Base-by-base conservation (phyloP, 2,888 invertebrate genomes). In the Mayetiola destructor region DNA sequence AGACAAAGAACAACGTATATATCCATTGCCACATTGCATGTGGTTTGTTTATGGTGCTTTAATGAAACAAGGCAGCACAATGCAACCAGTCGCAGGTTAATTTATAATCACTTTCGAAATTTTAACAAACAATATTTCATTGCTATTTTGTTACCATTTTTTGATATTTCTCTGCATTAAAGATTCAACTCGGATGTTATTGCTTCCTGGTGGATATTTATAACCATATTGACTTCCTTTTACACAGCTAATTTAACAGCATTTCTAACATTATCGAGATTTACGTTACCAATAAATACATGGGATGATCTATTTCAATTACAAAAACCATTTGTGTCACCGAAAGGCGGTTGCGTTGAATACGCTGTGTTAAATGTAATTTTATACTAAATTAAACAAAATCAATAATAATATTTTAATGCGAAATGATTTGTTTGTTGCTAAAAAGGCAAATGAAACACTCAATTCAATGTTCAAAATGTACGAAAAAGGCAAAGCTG, bases 181-280 rank as follows among this genome's bases (percentile, higher is more conserved):
- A 90, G 91, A 89, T 71, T 84, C 89, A 20, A 84, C 88, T 0
- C 77, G 91, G 56, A 74, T 91, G 36, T 75, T 90, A 9, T 90
- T 91, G 88, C 89, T 10, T 88, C 88, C 0, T 91, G 91, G 91
- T 91, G 91, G 91, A 79, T 92, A 60, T 91, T 89, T 68, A 88
- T 90, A 63, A 86, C 88, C 36, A 80, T 91, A 56, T 73, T 91
- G 53, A 89, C 90, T 1, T 86, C 90, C 12, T 91, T 90, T 71
- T 92, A 92, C 71, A 92, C 91, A 2, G 91, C 91, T 9, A 91
- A 91, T 71, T 74, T 92, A 66, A 91, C 91, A 0, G 91, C 91
- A 14, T 91, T 90, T 67, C 76, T 92, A 56, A 91, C 91, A 0
- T 73, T 89, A 18, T 89, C 89, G 6, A 83, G 84, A 68, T 89